Base-by-base conservation (phyloP, 2,888 invertebrate genomes). In the Parnassius glacialis region DNA sequence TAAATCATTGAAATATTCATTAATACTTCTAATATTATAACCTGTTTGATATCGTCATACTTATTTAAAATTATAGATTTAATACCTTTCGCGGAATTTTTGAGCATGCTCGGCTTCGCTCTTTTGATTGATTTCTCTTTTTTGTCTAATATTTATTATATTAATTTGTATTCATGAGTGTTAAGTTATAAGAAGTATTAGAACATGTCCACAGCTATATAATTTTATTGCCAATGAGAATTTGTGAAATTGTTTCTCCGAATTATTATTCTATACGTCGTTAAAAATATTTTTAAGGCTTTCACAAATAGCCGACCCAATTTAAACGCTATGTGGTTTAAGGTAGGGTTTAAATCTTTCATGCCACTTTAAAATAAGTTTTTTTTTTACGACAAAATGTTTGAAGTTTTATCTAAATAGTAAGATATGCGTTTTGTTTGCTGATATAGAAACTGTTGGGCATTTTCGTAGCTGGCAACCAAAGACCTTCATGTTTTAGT, bases 171-270 rank as follows among this genome's bases (percentile, higher is more conserved):
- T 59, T 61, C 52, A 50, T 5, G 45, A n/a, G 43, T 11, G 45
- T 52, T 50, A 34, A 60, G 58, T 60, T 59, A 62, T 61, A 63
- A 66, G 59, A 61, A 54, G 53, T 61, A 60, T 58, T 57, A 53
- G 58, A 50, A 64, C 53, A 43, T 53, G 53, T 61, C 56, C 58
- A 59, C 43, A 47, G 44, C 57, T 34, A 62, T 61, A 13, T 45
- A 59, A 55, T 66, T 64, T 62, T 64, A 62, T 64, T 51, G 64
- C 64, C 59, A 59, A 56, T 66, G 56, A 53, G 58, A 59, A 64
- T 64, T 61, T 64, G 60, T 62, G 58, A 61, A 61, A 58, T 59
- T 58, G 55, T 59, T 66, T 64, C 66, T 56, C 44, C 58, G 66
- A 61, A 66, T 58, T 55, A 13, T 50, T 56, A 42, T 20, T 20